Evolutionary conservation across 2,888 invertebrate species (phyloP), one percentile per base, ranked within the genome.

Genomic region (Limnephilus marmoratus): DNA sequence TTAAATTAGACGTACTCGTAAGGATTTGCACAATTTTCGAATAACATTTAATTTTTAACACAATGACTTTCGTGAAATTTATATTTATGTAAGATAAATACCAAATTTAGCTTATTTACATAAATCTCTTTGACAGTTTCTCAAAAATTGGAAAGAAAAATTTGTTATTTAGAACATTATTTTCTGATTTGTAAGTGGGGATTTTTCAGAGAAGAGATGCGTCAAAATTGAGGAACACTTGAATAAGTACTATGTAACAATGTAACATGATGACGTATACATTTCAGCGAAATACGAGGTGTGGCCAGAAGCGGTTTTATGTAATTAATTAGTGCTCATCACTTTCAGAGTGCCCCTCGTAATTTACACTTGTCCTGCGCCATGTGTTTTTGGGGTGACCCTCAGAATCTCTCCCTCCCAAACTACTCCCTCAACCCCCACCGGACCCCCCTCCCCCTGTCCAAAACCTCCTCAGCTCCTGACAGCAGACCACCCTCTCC

Each of bases 291-390:
- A 90, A 90, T 29, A 90, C 41, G 81, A 90, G 81, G 89, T 90
- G 81, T 90, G 89, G 81, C 89, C 49, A n/a, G 29, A 29, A 81
- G 81, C 89, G 89, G 88, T 90, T 87, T 80, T 80, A 81, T 34
- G 89, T 88, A 91, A 91, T 91, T 88, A 91, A 91, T 91, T 91
- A 88, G 91, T 53, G 83, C 91, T 91, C 91, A 91, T 91, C 91
- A 91, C 91, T 91, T 91, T 91, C 29, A 41, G 91, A 88, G 83
- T 45, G 90, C 49, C 68, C 86, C 91, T 81, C 91, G 91, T 91
- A 91, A 87, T 87, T 91, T 81, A 91, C 86, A 91, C 81, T 81
- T 81, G 91, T 90, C 83, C 86, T 85, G 85, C 81, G 87, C 91
- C 86, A 81, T 86, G 86, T 80, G 91, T 37, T 90, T 68, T 68